These are phyloP conservation scores for Lepeophtheirus salmonis DNA, from an alignment of 1,140 invertebrate genomes.

Conservation along the genomic window DNA sequence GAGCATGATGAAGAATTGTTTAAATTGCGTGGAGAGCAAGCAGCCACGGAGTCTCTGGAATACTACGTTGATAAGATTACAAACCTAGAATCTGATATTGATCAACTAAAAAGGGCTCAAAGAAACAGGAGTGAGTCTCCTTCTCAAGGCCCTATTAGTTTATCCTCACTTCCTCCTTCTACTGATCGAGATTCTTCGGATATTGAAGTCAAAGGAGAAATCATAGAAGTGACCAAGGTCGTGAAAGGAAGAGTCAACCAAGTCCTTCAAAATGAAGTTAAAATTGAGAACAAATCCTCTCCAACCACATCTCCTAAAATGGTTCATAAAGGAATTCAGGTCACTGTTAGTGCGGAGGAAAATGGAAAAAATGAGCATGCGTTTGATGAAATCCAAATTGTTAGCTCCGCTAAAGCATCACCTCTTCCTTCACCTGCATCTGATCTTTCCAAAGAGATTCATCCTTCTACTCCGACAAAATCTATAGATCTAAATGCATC, in stretches of 20 bases:
- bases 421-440: neutral
- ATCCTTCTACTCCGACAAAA: too few relatives aligned
- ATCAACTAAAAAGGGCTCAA: slow-evolving; percentile 21
- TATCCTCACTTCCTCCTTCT: too few relatives aligned
- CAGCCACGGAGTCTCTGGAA: slow-evolving; percentile 24
- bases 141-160: neutral
- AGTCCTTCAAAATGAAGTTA: neutral
- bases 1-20: slow-evolving; percentile 27
- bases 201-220: neutral
- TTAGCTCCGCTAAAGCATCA: neutral
- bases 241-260: neutral
- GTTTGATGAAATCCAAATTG: slow-evolving; percentile 2
- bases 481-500: too few relatives aligned
- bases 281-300: neutral
- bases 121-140: neutral
- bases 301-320: neutral
- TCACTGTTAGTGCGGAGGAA: slow-evolving; percentile 17
- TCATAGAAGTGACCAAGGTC: slow-evolving; percentile 15
- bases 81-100: slow-evolving; percentile 26
- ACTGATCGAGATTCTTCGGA: neutral
- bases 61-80: slow-evolving; percentile 27
- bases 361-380: too few relatives aligned
- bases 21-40: slow-evolving; percentile 28
- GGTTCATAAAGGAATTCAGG: slow-evolving; percentile 15
- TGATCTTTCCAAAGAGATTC: too few relatives aligned